A percentile compares a stretch with the other conserved stretches of the same genome.
Evolutionary conservation across 2,797 vertebrate species (phyloP).

Genomic region (Gallinago solitaria): DNA sequence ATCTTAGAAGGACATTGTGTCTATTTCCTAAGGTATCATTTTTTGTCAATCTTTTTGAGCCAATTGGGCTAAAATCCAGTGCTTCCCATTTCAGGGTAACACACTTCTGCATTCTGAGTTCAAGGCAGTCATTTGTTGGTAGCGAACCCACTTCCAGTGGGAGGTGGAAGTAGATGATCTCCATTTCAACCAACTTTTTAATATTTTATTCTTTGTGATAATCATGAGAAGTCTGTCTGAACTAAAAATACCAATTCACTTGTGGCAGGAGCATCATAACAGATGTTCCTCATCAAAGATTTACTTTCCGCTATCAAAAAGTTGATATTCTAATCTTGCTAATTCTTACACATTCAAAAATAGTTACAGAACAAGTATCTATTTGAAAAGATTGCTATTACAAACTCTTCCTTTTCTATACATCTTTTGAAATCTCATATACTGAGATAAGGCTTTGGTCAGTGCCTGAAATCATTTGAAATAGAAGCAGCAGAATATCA

Average conservation of each 20-base stretch:
- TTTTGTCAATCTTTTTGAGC: not conserved
- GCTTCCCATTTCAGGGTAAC: not conserved
- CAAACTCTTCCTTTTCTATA: not conserved
- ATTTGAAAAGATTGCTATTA: not conserved
- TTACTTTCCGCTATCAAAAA: not conserved
- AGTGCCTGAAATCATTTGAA: not conserved
- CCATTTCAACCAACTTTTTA: not conserved
- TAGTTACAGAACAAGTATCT: not conserved
- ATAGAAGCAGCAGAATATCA: not conserved
- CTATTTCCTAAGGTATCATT: not conserved
- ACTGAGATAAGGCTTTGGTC: not conserved
- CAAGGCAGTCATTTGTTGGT: not conserved
- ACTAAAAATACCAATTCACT: not conserved
- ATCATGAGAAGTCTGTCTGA: not conserved
- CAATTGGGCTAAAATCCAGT: not conserved
- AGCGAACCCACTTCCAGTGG: not conserved
- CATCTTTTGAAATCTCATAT: not conserved
- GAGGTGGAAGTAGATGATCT: not conserved
- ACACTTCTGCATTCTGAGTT: not conserved
- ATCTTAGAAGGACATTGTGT: not conserved
- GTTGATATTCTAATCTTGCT: not conserved
- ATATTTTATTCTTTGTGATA: not conserved
- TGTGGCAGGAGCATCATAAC: not conserved
- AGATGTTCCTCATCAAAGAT: not conserved
- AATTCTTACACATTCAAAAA: not conserved